Base-by-base conservation (phyloP, 2,113 vertebrate genomes). In the Lates calcarifer region DNA sequence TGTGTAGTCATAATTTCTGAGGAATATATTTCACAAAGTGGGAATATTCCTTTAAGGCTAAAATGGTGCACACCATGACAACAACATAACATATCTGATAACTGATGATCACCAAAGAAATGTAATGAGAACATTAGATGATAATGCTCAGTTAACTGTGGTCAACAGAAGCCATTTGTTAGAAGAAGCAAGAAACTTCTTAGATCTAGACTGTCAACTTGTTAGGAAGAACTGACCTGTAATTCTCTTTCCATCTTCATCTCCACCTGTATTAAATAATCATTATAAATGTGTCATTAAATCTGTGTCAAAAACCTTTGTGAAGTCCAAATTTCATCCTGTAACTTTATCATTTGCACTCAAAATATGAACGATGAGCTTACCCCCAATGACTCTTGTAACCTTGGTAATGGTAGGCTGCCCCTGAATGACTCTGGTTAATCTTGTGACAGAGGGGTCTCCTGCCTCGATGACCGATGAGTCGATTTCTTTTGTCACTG, bases 171-270 rank as follows among this genome's bases (percentile, higher is more conserved):
- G 4, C 4, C 9, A 14, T 1, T 1, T 41, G 63, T 89, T 73
- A 83, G 74, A 73, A 66, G 45, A 79, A 28, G 47, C 64, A 84
- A 63, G 29, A 66, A 77, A 22, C 8, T 43, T 11, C 13, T 61
- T 7, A 43, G 18, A 55, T 61, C 10, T 29, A 57, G 3, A 56
- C 28, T 29, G 11, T 11, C 17, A 47, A 57, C 0, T 1, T 51
- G 13, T 37, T 11, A 22, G 61, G 12, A 56, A 15, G 81, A 72
- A 94, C 93, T 90, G 35, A 95, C 95, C 94, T 92, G 73, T 0
- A 17, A 89, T 58, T 56, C 24, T 58, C 6, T 77, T 63, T 57
- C 26, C 83, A 3, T 91, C 83, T 41, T 55, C 17, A 35, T 74
- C 77, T 63, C 78, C 84, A 81, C 74, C 94, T 95, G 73, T n/a